A percentile compares a stretch with the other conserved stretches of the same genome.
These are phyloP conservation scores for Hippocampus comes DNA, from an alignment of 2,113 vertebrate genomes.

Conservation along the genomic window DNA sequence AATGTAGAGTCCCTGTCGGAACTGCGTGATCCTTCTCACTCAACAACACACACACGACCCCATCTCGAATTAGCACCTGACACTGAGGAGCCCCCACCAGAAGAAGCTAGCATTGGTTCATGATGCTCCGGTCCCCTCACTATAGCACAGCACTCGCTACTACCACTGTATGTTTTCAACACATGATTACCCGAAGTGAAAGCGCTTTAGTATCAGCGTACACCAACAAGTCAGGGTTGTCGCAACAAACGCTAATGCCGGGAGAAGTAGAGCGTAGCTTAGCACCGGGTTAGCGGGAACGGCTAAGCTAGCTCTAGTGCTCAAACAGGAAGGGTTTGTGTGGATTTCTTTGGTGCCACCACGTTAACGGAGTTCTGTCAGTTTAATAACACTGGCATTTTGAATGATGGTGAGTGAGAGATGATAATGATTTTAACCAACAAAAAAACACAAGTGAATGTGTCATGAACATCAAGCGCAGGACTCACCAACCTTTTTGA, in stretches of 20 bases:
- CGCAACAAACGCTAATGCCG: constrained; percentile 21
- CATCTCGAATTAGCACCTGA: constrained; percentile 72
- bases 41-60: constrained; percentile 73
- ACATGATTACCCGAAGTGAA: constrained; percentile 20
- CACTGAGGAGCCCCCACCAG: constrained; percentile 72
- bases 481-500: background rate
- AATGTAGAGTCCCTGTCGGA: constrained; percentile 84
- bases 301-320: constrained; percentile 34
- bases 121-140: constrained; percentile 30
- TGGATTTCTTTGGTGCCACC: constrained; percentile 19
- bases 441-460: constrained; percentile 43
- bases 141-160: constrained; percentile 13
- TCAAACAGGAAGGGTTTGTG: constrained; percentile 23
- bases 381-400: constrained; percentile 36
- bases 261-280: constrained; percentile 21
- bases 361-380: constrained; percentile 11
- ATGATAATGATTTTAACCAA: constrained; percentile 41
- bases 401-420: constrained; percentile 55
- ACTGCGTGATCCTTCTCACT: constrained; percentile 68
- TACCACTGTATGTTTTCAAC: constrained; percentile 17
- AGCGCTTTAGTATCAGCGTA: constrained; percentile 10
- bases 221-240: constrained; percentile 35
- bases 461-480: constrained; percentile 27
- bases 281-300: background rate
- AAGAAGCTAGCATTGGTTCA: constrained; percentile 44